phyloP scores from a whole-genome alignment of 1,140 invertebrate species.

The Bombyx mori region DNA sequence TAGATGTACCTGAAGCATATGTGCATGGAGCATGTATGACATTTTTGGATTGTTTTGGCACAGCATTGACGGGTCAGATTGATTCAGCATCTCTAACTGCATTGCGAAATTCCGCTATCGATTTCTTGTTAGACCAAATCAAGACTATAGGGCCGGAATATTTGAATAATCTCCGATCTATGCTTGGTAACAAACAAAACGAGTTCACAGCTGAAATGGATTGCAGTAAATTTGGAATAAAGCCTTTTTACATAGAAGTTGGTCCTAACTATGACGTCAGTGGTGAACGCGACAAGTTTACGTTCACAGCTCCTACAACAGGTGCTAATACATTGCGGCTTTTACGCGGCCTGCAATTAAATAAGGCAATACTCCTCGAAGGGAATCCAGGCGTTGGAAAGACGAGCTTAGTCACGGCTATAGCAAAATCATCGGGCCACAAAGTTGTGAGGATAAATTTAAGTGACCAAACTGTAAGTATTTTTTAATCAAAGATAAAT shows the following conservation, averaged over 20 bases:
- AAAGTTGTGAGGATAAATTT: conserved; percentile 94
- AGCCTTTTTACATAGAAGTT: conserved; percentile 79
- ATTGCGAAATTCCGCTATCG: conserved; percentile 67
- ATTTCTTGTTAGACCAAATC: conserved; percentile 71
- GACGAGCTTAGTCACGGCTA: conserved; percentile 93
- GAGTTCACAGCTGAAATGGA: conserved; percentile 39
- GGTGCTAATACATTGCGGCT: conserved; percentile 87
- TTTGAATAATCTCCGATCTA: conserved; percentile 32
- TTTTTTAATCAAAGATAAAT: not conserved
- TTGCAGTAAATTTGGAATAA: conserved; percentile 75
- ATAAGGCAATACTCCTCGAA: conserved; percentile 94
- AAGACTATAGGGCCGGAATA: conserved; percentile 41
- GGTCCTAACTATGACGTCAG: conserved; percentile 41
- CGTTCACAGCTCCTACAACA: conserved; percentile 88
- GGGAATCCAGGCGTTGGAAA: conserved; percentile 99
- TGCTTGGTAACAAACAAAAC: conserved; percentile 39
- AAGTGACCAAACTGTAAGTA: conserved; percentile 94
- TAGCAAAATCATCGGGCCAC: conserved; percentile 89
- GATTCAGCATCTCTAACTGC: conserved; percentile 67
- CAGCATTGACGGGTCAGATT: conserved; percentile 76
- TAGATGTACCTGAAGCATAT: conserved; percentile 78
- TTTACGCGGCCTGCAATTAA: conserved; percentile 89
- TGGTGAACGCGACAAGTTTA: conserved; percentile 69
- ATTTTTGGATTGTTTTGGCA: conserved; percentile 92
- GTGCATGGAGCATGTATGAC: conserved; percentile 92